Evolutionary conservation across 2,113 vertebrate genomes (phyloP).

Genomic region (Elgaria multicarinata): DNA sequence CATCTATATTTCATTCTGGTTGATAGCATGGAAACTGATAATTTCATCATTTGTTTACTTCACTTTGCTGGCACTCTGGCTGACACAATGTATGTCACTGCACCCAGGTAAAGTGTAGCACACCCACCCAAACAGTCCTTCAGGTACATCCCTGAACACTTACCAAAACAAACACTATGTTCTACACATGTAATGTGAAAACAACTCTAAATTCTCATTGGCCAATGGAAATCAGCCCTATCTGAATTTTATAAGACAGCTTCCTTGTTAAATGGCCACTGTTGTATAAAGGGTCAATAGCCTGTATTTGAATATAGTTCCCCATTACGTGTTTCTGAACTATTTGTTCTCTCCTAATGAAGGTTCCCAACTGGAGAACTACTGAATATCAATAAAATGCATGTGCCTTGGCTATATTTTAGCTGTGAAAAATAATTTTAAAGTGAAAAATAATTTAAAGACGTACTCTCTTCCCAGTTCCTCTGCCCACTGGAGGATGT

Average conservation of each 20-base stretch:
- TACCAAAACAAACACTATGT: not conserved
- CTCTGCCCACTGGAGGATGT: slow-evolving; percentile 96
- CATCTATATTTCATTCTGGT: not conserved
- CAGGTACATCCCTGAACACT: not conserved
- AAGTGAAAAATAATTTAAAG: not conserved
- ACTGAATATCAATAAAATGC: not conserved
- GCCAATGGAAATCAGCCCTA: not conserved
- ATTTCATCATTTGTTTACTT: too few species aligned
- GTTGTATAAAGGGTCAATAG: not conserved
- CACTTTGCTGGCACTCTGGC: too few species aligned
- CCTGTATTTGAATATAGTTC: not conserved
- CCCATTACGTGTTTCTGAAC: not conserved
- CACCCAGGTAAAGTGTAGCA: too few species aligned
- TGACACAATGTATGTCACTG: too few species aligned
- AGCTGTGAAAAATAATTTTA: not conserved
- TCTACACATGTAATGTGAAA: not conserved
- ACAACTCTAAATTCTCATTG: not conserved
- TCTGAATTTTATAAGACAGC: not conserved
- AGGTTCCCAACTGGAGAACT: not conserved
- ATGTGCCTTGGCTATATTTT: not conserved
- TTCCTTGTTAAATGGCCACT: not conserved
- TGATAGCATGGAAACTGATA: not conserved
- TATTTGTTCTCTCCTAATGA: not conserved
- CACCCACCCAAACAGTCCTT: not conserved
- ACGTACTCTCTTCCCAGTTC: slow-evolving; percentile 95